Conservation (phyloP, 2,113 vertebrate genomes). For the Cavia aperea region DNA sequence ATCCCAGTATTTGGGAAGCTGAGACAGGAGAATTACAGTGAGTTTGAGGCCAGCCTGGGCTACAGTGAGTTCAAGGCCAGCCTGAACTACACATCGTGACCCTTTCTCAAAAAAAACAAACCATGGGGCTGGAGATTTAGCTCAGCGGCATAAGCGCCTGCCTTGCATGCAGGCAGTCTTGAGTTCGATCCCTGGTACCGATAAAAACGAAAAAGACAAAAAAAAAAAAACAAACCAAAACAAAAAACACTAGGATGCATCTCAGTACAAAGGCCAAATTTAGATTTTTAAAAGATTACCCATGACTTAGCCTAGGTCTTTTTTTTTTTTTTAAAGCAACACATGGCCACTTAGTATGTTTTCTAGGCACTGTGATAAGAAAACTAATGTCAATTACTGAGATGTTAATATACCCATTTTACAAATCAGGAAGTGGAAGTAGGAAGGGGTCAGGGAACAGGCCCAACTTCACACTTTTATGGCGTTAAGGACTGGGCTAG, state of each 20-base stretch:
- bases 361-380: not conserved
- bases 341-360: not conserved
- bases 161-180: no score
- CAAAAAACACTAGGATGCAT: not conserved
- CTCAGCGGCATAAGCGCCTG: no score
- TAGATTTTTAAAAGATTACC: not conserved
- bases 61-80: not conserved
- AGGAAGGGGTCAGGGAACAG: not conserved
- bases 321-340: not conserved
- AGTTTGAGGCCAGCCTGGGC: not conserved
- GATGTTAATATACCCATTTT: not conserved
- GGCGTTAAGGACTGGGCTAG: not conserved
- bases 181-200: no score
- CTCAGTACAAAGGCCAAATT: not conserved
- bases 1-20: not conserved
- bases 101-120: not conserved
- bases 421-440: not conserved
- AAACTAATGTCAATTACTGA: not conserved
- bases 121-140: no score
- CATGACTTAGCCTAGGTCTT: no score
- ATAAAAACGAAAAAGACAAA: no score
- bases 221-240: not conserved
- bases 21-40: not conserved
- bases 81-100: not conserved
- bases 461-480: not conserved